phyloP scores from a whole-genome alignment of 2,113 vertebrate genomes.

The Alexandromys fortis region DNA sequence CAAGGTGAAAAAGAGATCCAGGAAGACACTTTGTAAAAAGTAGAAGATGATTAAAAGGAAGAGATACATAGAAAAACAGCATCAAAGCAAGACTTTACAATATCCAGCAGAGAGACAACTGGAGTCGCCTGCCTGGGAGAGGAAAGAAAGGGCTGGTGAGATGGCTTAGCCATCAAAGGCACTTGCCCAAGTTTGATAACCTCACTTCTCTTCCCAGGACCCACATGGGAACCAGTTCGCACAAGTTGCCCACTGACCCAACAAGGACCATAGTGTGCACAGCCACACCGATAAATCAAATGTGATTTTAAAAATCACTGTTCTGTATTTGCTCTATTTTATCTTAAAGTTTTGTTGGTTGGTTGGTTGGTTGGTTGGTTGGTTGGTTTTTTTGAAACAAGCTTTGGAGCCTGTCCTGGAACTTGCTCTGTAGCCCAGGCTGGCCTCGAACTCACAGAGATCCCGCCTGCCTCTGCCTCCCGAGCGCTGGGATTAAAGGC shows the following conservation, averaged over 20 bases:
- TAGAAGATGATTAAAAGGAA: background rate
- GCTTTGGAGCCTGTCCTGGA: too few relatives aligned
- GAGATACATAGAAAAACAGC: background rate
- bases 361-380: too few relatives aligned
- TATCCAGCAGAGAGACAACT: background rate
- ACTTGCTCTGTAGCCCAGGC: too few relatives aligned
- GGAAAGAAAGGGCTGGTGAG: background rate
- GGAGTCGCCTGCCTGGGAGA: background rate
- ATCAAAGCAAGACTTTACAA: background rate
- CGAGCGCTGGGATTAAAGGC: too few relatives aligned
- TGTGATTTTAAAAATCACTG: background rate
- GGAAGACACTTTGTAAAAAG: background rate
- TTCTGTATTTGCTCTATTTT: background rate
- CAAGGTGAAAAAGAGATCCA: too few relatives aligned
- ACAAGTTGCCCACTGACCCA: background rate
- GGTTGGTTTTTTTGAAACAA: too few relatives aligned
- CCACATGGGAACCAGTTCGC: background rate
- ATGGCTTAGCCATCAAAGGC: background rate
- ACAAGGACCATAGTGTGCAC: background rate
- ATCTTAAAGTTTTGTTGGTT: too few relatives aligned
- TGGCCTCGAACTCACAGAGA: too few relatives aligned
- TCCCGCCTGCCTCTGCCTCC: too few relatives aligned
- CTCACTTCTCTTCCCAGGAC: background rate
- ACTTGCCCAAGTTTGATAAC: background rate
- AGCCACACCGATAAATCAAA: background rate